Base-by-base conservation (phyloP, 1,140 invertebrate genomes). In the Tigriopus japonicus region DNA sequence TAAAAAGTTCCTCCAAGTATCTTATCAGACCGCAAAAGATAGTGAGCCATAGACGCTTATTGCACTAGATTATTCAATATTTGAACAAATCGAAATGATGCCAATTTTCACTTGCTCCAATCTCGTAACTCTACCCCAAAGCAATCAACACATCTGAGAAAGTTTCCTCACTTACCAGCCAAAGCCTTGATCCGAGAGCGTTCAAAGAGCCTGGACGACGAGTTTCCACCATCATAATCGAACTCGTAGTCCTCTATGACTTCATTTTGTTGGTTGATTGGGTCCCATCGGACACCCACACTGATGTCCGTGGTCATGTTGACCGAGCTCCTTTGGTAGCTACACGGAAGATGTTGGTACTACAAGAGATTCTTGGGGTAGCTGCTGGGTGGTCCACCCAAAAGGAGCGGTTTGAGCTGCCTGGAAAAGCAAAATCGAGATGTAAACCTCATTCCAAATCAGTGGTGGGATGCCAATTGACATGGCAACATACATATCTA, bases 191-290 rank as follows among this genome's bases (percentile, higher is more conserved):
- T 98, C 68, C 95, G 83, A 67, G 91, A 95, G 72, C 94, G 80
- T 79, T 99, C 95, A 78, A 97, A 99, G 52, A 98, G 82, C 69
- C 93, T 82, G 63, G 95, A 97, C 64, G 93, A 97, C 66, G 91
- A 94, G 73, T 96, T 97, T 69, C 93, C 94, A 67, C 93, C 93
- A 76, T 98, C 96, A 76, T 97, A 97, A 76, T 97, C 93, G 61
- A 77, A 76, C 43, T 61, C 59, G 75, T 93, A 91, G 71, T 93
- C 87, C 68, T 92, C 87, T 71, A 90, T 85, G 71, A 89, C 85
- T 75, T 89, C 86, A 59, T 72, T 68, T 58, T 73, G 69, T 71
- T 86, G 83, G 70, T 87, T 79, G 72, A 83, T 84, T 66, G 86
- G 85, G 75, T 93, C 89, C 87, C 87, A 92, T 69, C 88, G 85